phyloP scores from a whole-genome alignment of 1,140 invertebrate genomes.

The Philopotamus ludificatus region DNA sequence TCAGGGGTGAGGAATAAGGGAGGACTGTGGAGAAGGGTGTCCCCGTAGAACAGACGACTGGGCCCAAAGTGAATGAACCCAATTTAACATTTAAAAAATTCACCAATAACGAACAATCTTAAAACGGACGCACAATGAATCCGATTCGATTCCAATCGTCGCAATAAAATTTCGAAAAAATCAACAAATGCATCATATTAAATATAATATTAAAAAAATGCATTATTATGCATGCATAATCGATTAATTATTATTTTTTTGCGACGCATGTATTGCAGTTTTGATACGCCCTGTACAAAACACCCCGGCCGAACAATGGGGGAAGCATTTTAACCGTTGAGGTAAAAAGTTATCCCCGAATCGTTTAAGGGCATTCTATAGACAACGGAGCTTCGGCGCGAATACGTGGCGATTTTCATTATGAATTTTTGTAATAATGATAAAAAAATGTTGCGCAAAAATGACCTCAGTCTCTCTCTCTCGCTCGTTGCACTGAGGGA shows the following conservation, averaged over 20 bases:
- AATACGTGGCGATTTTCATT: neutral
- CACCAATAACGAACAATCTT: no score
- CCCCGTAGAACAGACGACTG: slow-evolving; percentile 4
- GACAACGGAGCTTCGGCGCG: neutral
- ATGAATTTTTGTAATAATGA: no score
- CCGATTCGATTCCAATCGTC: no score
- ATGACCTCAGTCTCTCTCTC: no score
- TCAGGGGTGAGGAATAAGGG: slow-evolving; percentile 26
- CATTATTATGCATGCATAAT: no score
- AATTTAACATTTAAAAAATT: no score
- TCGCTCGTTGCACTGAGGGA: slow-evolving; percentile 4
- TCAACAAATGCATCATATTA: no score
- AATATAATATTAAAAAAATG: no score
- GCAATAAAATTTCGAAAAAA: no score
- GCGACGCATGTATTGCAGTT: slow-evolving; percentile 22
- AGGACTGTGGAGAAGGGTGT: slow-evolving; percentile 13
- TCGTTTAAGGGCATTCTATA: slow-evolving; percentile 31
- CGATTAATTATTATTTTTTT: no score
- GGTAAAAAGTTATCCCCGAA: slow-evolving; percentile 42
- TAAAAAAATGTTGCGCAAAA: no score
- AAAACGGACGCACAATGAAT: no score
- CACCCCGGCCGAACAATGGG: slow-evolving; percentile 34
- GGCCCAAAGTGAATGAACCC: neutral
- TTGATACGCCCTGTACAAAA: neutral
- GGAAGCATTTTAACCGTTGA: slow-evolving; percentile 40